phyloP scores from a whole-genome alignment of 2,113 vertebrate species.

The Archilochus colubris region DNA sequence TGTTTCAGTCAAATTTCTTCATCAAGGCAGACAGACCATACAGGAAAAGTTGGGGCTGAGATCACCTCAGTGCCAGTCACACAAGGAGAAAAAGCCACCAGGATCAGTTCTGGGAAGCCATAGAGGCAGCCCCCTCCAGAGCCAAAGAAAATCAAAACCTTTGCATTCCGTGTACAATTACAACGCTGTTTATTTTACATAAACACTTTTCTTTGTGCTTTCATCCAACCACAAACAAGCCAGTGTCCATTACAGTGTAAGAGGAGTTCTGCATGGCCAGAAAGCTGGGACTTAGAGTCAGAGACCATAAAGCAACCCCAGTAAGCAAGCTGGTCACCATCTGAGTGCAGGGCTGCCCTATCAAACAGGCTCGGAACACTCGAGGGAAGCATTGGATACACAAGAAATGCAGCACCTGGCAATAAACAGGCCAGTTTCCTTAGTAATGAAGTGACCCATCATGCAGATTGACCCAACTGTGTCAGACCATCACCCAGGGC shows the following conservation, averaged over 20 bases:
- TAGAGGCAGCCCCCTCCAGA: not conserved
- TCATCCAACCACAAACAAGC: constrained; percentile 21
- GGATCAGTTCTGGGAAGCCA: not conserved
- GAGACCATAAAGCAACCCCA: not conserved
- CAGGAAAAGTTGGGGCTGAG: not conserved
- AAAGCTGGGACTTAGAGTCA: not conserved
- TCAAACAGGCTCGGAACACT: not conserved
- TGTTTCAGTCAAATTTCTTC: constrained; percentile 33
- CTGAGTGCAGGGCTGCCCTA: not conserved
- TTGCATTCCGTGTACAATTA: not conserved
- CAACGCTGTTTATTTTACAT: constrained; percentile 3
- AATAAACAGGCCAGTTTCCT: not conserved
- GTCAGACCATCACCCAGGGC: not conserved
- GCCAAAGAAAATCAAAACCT: constrained; percentile 9
- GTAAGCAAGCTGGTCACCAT: not conserved
- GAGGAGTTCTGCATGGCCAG: not conserved
- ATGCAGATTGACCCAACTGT: not conserved
- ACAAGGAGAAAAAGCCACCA: not conserved
- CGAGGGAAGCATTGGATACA: fast-evolving
- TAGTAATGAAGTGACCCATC: not conserved
- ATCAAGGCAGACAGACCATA: not conserved
- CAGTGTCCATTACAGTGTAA: not conserved
- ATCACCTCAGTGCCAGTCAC: not conserved
- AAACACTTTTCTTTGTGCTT: not conserved
- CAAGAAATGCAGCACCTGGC: not conserved